phyloP scores from a whole-genome alignment of 2,888 invertebrate genomes.

The Thera britannica region DNA sequence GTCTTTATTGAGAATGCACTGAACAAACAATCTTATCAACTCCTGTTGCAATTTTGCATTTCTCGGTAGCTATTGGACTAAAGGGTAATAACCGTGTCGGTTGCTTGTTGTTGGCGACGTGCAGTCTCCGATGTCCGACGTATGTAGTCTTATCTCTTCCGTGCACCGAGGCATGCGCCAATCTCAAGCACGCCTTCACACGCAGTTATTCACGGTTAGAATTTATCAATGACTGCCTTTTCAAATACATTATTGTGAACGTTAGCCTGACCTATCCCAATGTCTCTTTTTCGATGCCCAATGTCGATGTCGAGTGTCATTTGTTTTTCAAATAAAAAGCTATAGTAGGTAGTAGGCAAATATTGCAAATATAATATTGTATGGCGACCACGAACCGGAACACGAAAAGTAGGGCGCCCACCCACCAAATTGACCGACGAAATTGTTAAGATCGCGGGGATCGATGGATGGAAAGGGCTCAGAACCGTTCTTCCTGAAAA shows the following conservation, averaged over 20 bases:
- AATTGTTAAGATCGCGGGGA: too few species aligned
- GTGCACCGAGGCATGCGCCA: slow-evolving; percentile 42
- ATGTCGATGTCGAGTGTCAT: too few species aligned
- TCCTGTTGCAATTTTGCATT: slow-evolving; percentile 37
- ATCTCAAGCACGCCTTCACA: slow-evolving; percentile 45
- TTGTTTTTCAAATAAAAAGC: too few species aligned
- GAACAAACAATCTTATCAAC: slow-evolving; percentile 30
- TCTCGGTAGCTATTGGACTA: slow-evolving; percentile 53
- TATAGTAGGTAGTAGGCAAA: too few species aligned
- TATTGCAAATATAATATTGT: too few species aligned
- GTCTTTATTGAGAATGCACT: slow-evolving; percentile 2
- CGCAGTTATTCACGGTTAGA: slow-evolving; percentile 23
- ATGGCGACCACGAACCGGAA: too few species aligned
- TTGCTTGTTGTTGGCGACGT: slow-evolving; percentile 25
- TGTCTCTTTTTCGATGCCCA: too few species aligned
- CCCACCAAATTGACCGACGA: too few species aligned
- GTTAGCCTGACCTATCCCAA: too few species aligned
- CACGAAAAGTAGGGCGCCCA: too few species aligned
- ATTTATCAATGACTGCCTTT: not conserved
- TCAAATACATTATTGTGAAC: not conserved
- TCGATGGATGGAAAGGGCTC: too few species aligned
- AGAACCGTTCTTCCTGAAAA: too few species aligned
- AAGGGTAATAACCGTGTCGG: slow-evolving; percentile 38
- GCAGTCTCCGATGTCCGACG: slow-evolving; percentile 60
- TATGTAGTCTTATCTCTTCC: slow-evolving; percentile 48